A percentile compares a stretch with the other conserved stretches of the same genome.
Conservation (phyloP, 2,888 invertebrate genomes). For the Cantharis rustica region DNA sequence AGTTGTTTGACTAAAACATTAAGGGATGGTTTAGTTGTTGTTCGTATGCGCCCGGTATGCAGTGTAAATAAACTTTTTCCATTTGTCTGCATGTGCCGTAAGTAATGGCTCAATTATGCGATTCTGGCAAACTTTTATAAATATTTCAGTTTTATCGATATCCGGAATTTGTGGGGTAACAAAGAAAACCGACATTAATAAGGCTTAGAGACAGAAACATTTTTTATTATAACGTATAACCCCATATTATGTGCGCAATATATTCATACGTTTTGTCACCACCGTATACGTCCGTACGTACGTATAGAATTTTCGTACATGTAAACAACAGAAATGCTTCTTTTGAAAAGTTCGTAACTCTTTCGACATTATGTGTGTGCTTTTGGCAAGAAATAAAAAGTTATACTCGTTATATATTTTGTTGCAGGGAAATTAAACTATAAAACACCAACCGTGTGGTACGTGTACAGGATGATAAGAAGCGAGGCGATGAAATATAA, state of each 20-base stretch:
- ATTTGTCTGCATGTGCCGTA: neutral
- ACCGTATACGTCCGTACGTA: constrained; percentile 6
- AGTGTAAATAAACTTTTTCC: neutral
- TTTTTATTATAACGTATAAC: neutral
- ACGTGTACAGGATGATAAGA: constrained; percentile 32
- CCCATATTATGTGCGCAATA: neutral
- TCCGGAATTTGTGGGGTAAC: neutral
- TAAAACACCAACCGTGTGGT: constrained; percentile 31
- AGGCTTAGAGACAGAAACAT: neutral
- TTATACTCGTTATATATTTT: constrained; percentile 32
- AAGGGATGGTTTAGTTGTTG: neutral
- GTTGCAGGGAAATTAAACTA: constrained; percentile 36
- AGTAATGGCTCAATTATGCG: neutral
- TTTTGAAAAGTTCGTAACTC: constrained; percentile 25
- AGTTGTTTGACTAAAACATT: neutral
- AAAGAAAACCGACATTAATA: neutral
- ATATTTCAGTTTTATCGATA: neutral
- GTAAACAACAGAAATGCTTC: constrained; percentile 25
- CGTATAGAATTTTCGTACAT: neutral
- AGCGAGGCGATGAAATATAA: constrained; percentile 22
- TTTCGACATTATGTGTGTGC: constrained; percentile 17
- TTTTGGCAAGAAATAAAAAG: constrained; percentile 25
- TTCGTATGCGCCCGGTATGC: neutral
- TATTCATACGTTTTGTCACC: constrained; percentile 1
- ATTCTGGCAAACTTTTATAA: neutral